Conservation (phyloP, 2,797 vertebrate species). For the Bradypus variegatus region DNA sequence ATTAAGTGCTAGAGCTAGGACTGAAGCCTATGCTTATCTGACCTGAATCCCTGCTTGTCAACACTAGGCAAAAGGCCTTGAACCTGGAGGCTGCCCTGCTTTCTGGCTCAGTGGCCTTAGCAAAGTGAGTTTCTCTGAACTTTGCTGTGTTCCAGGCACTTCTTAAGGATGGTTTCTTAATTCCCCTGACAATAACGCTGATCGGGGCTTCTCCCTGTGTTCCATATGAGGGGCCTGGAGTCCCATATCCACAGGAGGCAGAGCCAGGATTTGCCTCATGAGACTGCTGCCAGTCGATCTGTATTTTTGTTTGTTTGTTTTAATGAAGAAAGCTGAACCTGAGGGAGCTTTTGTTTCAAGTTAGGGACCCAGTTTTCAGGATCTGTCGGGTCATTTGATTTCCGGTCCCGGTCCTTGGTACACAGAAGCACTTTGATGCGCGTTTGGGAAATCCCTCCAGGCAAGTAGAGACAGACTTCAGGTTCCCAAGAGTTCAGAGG, state of each 20-base stretch:
- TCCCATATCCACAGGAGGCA: neutral
- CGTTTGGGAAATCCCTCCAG: neutral
- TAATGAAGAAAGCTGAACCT: neutral
- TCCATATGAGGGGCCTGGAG: neutral
- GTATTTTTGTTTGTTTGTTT: neutral
- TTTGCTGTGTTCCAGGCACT: neutral
- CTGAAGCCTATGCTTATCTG: neutral
- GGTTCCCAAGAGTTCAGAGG: neutral
- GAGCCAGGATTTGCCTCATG: neutral
- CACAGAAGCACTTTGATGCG: neutral
- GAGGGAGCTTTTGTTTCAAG: constrained; percentile 9
- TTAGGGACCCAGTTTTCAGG: neutral
- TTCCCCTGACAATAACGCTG: neutral
- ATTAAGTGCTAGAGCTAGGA: neutral
- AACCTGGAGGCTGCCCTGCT: neutral
- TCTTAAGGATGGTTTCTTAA: neutral
- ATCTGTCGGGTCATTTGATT: neutral
- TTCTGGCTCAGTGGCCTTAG: neutral
- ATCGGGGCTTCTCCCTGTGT: neutral
- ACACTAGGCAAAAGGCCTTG: neutral
- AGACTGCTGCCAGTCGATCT: neutral
- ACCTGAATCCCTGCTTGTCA: neutral
- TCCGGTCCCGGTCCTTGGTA: neutral
- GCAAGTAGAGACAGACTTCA: neutral
- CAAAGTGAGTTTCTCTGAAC: neutral